Conservation (phyloP, 2,888 invertebrate species). For the Drosophila diplacantha region DNA sequence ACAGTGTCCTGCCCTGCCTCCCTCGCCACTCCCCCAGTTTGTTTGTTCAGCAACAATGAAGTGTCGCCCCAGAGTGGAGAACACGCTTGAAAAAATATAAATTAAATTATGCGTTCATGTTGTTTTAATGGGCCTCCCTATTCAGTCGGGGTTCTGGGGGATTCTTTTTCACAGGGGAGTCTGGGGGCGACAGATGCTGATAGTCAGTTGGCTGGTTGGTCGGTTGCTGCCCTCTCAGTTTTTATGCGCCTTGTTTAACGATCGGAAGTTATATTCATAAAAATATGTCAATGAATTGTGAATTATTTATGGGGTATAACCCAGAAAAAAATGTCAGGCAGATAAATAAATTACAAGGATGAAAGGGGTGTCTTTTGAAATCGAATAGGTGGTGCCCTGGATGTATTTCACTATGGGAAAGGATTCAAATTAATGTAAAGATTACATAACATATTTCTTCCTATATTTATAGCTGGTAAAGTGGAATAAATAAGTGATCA, state of each 20-base stretch:
- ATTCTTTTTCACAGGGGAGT: background rate
- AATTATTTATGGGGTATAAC: constrained; percentile 64
- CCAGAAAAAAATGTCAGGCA: constrained; percentile 36
- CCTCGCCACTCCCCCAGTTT: constrained; percentile 11
- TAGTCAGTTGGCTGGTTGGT: constrained; percentile 41
- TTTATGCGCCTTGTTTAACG: constrained; percentile 67
- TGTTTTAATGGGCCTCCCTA: constrained; percentile 64
- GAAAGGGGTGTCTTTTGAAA: constrained; percentile 11
- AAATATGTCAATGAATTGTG: constrained; percentile 73
- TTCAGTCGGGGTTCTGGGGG: constrained; percentile 1
- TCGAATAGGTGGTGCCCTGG: background rate
- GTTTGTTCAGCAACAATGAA: constrained; percentile 48
- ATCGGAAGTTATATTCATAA: constrained; percentile 73
- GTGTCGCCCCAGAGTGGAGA: constrained; percentile 45
- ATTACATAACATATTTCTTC: background rate
- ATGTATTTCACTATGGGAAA: background rate
- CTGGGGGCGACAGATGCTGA: constrained; percentile 36
- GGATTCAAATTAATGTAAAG: background rate
- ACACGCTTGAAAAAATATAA: constrained; percentile 70
- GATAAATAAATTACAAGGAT: constrained; percentile 58
- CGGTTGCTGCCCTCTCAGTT: constrained; percentile 24
- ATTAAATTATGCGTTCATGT: constrained; percentile 73
- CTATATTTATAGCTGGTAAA: background rate
- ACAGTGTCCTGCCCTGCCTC: background rate
- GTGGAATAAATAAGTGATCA: background rate